Evolutionary conservation across 2,888 invertebrate species (phyloP).

Genomic region (Loripinus fragilis): DNA sequence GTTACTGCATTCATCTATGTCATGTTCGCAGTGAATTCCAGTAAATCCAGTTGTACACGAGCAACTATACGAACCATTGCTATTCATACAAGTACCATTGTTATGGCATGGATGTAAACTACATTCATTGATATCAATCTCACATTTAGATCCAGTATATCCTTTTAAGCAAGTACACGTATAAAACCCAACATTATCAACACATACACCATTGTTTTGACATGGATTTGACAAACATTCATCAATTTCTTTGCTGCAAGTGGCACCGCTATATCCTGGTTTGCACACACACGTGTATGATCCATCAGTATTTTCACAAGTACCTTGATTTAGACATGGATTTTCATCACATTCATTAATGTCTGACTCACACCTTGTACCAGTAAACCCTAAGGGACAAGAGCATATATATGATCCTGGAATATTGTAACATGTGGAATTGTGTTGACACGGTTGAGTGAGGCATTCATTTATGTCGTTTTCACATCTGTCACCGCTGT

Average conservation of each 20-base stretch:
- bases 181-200: background rate
- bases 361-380: background rate
- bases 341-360: constrained; percentile 10
- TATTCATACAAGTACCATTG: background rate
- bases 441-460: background rate
- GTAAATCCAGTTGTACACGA: background rate
- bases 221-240: background rate
- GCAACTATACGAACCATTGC: background rate
- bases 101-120: background rate
- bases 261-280: background rate
- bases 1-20: background rate
- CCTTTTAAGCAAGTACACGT: background rate
- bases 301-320: background rate
- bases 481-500: background rate
- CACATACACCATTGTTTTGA: background rate
- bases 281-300: background rate
- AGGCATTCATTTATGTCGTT: background rate
- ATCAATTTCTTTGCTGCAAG: background rate
- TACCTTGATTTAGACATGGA: background rate
- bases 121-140: background rate
- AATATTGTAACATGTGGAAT: background rate
- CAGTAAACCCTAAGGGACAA: background rate
- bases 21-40: background rate
- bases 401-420: background rate
- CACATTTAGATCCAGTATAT: background rate